Percentiles rank a stretch among this genome's conserved stretches.
These are phyloP conservation scores for Diaphora mendica DNA, from an alignment of 2,888 invertebrate species.

Conservation along the genomic window DNA sequence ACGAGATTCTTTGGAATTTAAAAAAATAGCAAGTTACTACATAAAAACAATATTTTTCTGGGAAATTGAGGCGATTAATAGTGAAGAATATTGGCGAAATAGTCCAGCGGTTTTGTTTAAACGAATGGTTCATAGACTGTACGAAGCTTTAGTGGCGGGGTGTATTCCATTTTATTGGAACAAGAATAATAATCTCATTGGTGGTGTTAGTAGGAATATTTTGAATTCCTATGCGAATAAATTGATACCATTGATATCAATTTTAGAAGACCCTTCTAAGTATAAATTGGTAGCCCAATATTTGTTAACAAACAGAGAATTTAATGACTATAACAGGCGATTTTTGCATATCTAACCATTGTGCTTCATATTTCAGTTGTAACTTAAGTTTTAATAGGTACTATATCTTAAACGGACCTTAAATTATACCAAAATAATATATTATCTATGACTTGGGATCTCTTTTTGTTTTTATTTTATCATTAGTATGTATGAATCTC, in stretches of 20 bases:
- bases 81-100: slow-evolving; percentile 63
- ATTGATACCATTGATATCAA: slow-evolving; percentile 55
- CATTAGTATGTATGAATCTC: too few species aligned
- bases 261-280: slow-evolving; percentile 56
- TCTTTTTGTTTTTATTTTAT: too few species aligned
- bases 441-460: too few species aligned
- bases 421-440: too few species aligned
- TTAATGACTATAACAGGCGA: slow-evolving; percentile 56
- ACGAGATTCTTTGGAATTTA: slow-evolving; percentile 76
- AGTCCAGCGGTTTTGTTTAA: slow-evolving; percentile 65
- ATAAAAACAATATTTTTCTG: slow-evolving; percentile 85
- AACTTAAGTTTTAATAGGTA: too few species aligned
- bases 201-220: slow-evolving; percentile 42
- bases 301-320: slow-evolving; percentile 63
- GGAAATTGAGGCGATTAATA: slow-evolving; percentile 62
- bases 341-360: slow-evolving; percentile 51
- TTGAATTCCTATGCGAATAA: slow-evolving; percentile 60
- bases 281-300: slow-evolving; percentile 67
- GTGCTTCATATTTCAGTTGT: neutral
- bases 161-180: slow-evolving; percentile 84
- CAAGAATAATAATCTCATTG: slow-evolving; percentile 75
- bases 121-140: slow-evolving; percentile 74
- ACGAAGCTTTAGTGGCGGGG: slow-evolving; percentile 57
- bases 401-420: too few species aligned
- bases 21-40: slow-evolving; percentile 84